Conservation (phyloP, 2,797 vertebrate genomes). For the Sarcophilus harrisii region DNA sequence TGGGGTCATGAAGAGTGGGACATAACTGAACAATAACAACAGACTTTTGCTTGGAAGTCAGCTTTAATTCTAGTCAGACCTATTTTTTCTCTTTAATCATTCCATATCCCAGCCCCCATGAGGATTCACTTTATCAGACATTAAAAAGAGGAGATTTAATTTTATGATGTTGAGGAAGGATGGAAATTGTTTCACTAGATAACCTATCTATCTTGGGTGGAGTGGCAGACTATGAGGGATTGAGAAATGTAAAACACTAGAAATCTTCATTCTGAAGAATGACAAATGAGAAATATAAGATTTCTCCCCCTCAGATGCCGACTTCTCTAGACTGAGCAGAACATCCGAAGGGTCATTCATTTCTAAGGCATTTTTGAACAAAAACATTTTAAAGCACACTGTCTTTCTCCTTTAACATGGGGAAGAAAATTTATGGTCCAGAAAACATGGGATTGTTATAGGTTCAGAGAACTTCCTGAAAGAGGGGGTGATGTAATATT, state of each 20-base stretch:
- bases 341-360: background rate
- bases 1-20: background rate
- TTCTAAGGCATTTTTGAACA: background rate
- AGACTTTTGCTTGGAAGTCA: background rate
- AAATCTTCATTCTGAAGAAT: background rate
- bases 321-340: background rate
- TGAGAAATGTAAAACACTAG: background rate
- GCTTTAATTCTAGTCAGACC: background rate
- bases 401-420: background rate
- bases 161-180: background rate
- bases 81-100: background rate
- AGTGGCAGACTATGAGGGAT: background rate
- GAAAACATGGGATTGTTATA: background rate
- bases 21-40: background rate
- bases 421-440: background rate
- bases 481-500: background rate
- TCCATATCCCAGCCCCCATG: background rate
- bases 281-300: too few relatives aligned
- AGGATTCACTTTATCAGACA: background rate
- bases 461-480: background rate
- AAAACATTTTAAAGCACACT: background rate
- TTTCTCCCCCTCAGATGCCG: background rate
- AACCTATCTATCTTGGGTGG: background rate
- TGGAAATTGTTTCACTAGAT: background rate
- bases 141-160: background rate